These are phyloP conservation scores for Loxodonta africana DNA, from an alignment of 2,113 vertebrate genomes.

Conservation along the genomic window DNA sequence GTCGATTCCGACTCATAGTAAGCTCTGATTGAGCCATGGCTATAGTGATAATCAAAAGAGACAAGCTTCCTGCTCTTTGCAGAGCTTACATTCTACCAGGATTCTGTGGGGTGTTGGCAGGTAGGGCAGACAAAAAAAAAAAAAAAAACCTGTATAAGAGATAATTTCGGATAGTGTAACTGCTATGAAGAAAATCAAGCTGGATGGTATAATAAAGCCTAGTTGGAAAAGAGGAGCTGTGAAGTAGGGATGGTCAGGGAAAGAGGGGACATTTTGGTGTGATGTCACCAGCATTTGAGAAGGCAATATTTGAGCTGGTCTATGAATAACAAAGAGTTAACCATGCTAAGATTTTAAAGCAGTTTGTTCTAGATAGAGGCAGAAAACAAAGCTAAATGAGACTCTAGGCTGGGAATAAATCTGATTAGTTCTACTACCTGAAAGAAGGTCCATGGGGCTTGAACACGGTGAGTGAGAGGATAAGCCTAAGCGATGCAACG, in stretches of 20 bases:
- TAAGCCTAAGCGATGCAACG: too few relatives aligned
- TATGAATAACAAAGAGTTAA: background rate
- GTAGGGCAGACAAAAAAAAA: background rate
- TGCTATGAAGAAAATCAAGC: background rate
- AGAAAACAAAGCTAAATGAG: background rate
- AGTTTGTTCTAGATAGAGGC: background rate
- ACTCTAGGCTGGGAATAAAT: background rate
- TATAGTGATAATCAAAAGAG: background rate
- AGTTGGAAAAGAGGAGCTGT: background rate
- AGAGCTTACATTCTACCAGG: background rate
- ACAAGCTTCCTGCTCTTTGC: background rate
- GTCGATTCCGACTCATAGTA: too few relatives aligned
- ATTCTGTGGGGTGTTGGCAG: too few relatives aligned
- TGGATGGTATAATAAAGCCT: background rate
- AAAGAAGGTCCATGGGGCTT: background rate
- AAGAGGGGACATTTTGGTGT: background rate
- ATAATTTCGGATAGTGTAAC: background rate
- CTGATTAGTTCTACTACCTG: background rate
- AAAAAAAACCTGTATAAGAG: background rate
- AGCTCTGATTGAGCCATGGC: too few relatives aligned
- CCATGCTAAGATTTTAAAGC: background rate
- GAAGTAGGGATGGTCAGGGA: background rate
- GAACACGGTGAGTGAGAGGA: background rate
- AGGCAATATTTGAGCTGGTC: background rate
- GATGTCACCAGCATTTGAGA: background rate